Base-by-base conservation (phyloP, 2,888 invertebrate species). In the Cosmia trapezina region DNA sequence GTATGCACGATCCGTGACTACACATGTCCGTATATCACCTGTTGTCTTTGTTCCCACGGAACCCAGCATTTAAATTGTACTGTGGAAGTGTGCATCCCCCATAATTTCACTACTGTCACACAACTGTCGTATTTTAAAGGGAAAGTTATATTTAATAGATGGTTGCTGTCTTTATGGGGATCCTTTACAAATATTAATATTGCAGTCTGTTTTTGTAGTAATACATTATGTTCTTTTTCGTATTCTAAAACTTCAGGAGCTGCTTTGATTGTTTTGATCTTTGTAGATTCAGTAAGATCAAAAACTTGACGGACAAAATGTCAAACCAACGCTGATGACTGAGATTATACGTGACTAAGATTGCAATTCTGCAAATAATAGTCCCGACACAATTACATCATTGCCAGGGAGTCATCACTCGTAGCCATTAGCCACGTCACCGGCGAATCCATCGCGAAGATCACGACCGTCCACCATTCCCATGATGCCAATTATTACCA, bases 21-120 rank as follows among this genome's bases (percentile, higher is more conserved):
- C 92, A 93, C 93, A 93, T 94, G 93, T 89, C 89, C 85, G 88
- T 90, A 90, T 90, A 88, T 94, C 95, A 96, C 95, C 96, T 96
- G 96, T 90, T 91, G 89, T 89, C 88, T 89, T 87, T 88, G 89
- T 95, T 95, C 94, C 92, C 94, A 95, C 92, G 92, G 87, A 89
- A 88, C 83, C 83, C 83, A 82, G 80, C 78, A 76, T 82, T 80
- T 80, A 80, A 82, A 77, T 68, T 77, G 74, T 75, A 74, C 67
- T 61, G n/a, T n/a, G n/a, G n/a, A n/a, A n/a, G n/a, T n/a, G n/a
- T 75, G 66, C 75, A 85, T 72, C 79, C 85, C 73, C 80, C 64
- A 81, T 83, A 68, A 78, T 70, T 79, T 72, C 59, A 75, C 57
- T 65, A 69, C 78, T 63, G 84, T 79, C 81, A 71, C 73, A 73